A percentile compares a stretch with the other conserved stretches of the same genome.
Conservation (phyloP, 2,888 invertebrate genomes). For the Leistus spinibarbis region DNA sequence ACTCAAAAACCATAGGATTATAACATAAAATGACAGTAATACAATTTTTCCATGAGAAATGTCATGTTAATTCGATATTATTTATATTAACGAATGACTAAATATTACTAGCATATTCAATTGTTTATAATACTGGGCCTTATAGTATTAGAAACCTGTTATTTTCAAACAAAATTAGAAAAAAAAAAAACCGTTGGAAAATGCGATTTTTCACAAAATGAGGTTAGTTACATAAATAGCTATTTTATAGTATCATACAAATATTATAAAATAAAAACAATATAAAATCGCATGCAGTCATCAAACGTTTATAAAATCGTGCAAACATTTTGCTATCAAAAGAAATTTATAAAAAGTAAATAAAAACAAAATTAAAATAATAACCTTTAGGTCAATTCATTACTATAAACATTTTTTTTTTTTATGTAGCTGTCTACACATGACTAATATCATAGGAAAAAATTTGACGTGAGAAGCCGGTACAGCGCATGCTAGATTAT, state of each 20-base stretch:
- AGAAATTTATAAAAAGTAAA: too few species aligned
- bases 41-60: too few species aligned
- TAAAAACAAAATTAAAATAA: neutral
- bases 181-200: too few species aligned
- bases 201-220: too few species aligned
- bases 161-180: too few species aligned
- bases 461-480: neutral
- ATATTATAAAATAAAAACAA: neutral
- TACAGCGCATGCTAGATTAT: neutral
- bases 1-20: too few species aligned
- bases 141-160: too few species aligned
- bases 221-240: neutral
- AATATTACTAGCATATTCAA: too few species aligned
- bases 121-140: too few species aligned
- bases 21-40: too few species aligned
- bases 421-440: neutral
- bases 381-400: constrained; percentile 1
- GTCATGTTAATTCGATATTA: too few species aligned
- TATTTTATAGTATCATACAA: neutral
- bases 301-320: neutral
- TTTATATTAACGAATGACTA: too few species aligned
- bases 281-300: neutral
- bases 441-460: neutral
- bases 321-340: neutral
- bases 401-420: neutral